Percentiles rank a stretch among this genome's conserved stretches.
Evolutionary conservation across 2,888 invertebrate species (phyloP).

Genomic region (Sepiola atlantica): DNA sequence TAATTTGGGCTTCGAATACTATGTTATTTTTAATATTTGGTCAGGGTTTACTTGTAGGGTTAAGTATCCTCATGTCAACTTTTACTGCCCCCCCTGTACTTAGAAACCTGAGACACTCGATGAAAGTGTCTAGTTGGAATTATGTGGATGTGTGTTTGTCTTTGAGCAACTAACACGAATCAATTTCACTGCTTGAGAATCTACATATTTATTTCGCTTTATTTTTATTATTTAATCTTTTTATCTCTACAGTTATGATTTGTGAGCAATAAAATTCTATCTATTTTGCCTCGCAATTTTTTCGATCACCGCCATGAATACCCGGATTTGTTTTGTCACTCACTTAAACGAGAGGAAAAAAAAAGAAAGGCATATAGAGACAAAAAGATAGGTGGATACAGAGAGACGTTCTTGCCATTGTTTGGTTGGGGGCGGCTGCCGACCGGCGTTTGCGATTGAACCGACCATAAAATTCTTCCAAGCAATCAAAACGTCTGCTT

Average conservation of each 20-base stretch:
- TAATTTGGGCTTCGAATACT: no score
- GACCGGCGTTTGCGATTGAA: neutral
- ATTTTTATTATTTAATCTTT: neutral
- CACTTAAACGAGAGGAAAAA: neutral
- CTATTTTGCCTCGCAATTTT: neutral
- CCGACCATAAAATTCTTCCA: neutral
- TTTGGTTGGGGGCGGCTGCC: rapidly evolving
- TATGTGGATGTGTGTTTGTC: neutral
- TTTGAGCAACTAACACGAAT: neutral
- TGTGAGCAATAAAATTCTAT: neutral
- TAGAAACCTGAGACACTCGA: no score
- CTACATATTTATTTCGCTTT: neutral
- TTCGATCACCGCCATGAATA: neutral
- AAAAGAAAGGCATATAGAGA: no score
- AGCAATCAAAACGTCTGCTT: neutral
- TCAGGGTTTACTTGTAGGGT: no score
- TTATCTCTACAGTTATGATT: neutral
- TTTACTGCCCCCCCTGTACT: no score
- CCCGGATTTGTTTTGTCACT: neutral
- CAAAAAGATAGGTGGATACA: no score
- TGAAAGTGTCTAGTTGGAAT: no score
- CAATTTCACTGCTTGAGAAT: neutral
- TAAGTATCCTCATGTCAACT: no score
- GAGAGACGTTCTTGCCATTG: no score
- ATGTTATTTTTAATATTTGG: no score